Evolutionary conservation across 2,113 vertebrate species (phyloP), one percentile per base, ranked within the genome.

Genomic region (Barnardius zonarius): DNA sequence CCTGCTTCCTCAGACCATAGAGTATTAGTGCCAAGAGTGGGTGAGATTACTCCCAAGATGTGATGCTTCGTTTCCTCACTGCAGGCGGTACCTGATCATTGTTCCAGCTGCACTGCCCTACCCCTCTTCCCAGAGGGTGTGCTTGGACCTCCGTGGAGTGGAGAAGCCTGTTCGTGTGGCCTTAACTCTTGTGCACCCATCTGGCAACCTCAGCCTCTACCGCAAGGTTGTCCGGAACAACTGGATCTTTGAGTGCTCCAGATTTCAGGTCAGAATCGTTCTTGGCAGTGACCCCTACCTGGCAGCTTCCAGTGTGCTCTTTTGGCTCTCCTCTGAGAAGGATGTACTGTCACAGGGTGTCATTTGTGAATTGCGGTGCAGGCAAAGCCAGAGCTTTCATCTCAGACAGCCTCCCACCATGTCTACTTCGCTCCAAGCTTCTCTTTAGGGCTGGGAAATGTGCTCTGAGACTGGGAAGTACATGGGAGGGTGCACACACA

Each of bases 21-120:
- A n/a, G 4, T 68, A 64, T 44, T 69, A 49, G 8, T n/a, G 27
- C 20, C 20, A 63, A 55, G 30, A 37, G 25, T 1, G 13, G 3
- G 9, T 1, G 2, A 88, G 35, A 68, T 13, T 41, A 12, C 6
- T 49, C n/a, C 23, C 0, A 9, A 22, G 9, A 19, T 27, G 23
- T 22, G 19, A 31, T 18, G 6, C 49, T 27, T 92, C 93, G 30
- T 84, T 41, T 64, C 48, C 33, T 35, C 28, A 49, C 49, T 83
- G 46, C 69, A 97, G 97, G 92, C 97, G 88, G 77, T 97, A 98
- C 70, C 46, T 97, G 93, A 95, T 97, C 48, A 63, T 94, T 7
- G 8, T 97, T 66, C 97, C 97, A 62, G 97, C 97, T 54, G 63
- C 62, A 27, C 91, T 98, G 33, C 76, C 86, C 51, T 96, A 97